phyloP scores from a whole-genome alignment of 2,888 invertebrate species.

The Diogma glabrata region DNA sequence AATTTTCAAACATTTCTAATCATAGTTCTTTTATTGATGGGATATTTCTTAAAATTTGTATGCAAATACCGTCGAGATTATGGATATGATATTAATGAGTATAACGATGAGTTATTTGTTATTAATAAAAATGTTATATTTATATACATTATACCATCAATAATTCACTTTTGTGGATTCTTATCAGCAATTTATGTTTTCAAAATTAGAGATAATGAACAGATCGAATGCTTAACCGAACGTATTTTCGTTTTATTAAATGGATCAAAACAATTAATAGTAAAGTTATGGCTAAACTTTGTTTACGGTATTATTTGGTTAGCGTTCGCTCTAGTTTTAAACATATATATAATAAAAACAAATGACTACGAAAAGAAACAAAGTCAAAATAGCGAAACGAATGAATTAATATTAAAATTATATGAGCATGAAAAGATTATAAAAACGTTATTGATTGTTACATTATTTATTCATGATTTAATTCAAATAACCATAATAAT shows the following conservation, averaged over 20 bases:
- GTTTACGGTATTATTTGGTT: slow-evolving; percentile 58
- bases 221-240: slow-evolving; percentile 72
- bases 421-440: no score
- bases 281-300: slow-evolving; percentile 61
- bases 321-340: slow-evolving; percentile 50
- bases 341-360: slow-evolving; percentile 32
- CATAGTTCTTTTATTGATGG: slow-evolving; percentile 50
- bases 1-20: slow-evolving; percentile 58
- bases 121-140: slow-evolving; percentile 31
- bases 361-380: slow-evolving; percentile 8
- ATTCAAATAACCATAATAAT: slow-evolving; percentile 72
- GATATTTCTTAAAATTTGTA: slow-evolving; percentile 67
- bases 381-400: neutral
- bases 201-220: slow-evolving; percentile 67
- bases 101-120: neutral
- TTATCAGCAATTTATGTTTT: slow-evolving; percentile 61
- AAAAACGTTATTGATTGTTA: slow-evolving; percentile 51
- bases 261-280: slow-evolving; percentile 56
- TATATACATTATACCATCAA: slow-evolving; percentile 60
- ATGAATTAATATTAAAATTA: no score
- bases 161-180: slow-evolving; percentile 60
- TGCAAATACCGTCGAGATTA: slow-evolving; percentile 50
- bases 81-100: neutral
- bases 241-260: slow-evolving; percentile 62
- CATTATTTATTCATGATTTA: slow-evolving; percentile 66